Percentiles rank a stretch among this genome's conserved stretches.
Evolutionary conservation across 2,113 vertebrate species (phyloP).

Genomic region (Tenrec ecaudatus): DNA sequence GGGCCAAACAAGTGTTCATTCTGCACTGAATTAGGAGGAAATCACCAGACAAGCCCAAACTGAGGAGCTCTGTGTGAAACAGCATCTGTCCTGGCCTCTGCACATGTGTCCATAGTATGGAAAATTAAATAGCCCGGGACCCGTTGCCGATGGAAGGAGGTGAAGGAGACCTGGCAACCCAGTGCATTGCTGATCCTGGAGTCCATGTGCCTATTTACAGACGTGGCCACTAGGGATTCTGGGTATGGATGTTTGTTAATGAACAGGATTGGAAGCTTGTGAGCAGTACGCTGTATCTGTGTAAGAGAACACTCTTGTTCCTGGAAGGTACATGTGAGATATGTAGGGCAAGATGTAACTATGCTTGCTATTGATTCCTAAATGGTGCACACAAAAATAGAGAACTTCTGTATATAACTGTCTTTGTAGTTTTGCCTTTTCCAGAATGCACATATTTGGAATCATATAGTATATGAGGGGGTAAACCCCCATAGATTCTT

Average conservation of each 20-base stretch:
- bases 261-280: background rate
- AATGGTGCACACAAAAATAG: constrained; percentile 30
- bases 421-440: background rate
- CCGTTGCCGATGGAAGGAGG: background rate
- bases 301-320: background rate
- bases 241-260: too few relatives aligned
- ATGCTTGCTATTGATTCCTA: constrained; percentile 25
- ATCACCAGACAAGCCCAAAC: background rate
- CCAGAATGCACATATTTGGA: background rate
- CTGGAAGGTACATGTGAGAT: background rate
- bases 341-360: background rate
- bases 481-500: too few relatives aligned
- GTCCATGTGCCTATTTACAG: background rate
- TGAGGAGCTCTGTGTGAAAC: background rate
- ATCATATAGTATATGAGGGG: background rate
- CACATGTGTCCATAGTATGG: background rate
- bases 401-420: background rate
- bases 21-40: constrained; percentile 10
- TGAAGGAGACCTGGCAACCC: background rate
- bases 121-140: background rate
- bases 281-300: background rate
- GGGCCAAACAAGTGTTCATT: background rate
- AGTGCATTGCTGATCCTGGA: background rate
- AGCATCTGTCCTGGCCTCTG: background rate
- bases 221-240: too few relatives aligned